Base-by-base conservation (phyloP, 1,140 invertebrate genomes). In the Stenopsyche tienmushanensis region DNA sequence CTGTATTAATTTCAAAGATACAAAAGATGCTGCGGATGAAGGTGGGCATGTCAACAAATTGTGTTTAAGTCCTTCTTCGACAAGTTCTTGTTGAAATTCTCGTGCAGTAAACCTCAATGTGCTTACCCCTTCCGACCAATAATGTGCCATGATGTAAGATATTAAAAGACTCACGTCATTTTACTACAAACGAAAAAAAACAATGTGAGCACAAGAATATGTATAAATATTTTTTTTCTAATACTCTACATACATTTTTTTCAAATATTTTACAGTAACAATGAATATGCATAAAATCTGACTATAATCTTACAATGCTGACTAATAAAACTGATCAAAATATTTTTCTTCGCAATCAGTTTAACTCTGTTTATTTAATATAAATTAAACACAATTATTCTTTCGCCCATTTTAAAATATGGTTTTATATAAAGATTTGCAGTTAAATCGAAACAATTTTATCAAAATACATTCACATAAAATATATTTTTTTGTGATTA, bases 31-130 rank as follows among this genome's bases (percentile, higher is more conserved):
- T 15, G 86, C 82, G 50, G 85, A 86, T 68, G 90, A 91, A 45
- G 88, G 89, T 42, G 96, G 82, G 75, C 91, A 94, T 52, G 94
- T 85, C 67, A 97, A 92, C 13, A 90, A 90, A 77, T 97, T 94
- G 57, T 83, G 83, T 66, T 89, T 82, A 71, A 86, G 86, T 0
- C 91, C 90, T 24, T 86, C 82, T 73, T 94, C 89, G 62, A 96
- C 79, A 53, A 97, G 77, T 77, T 95, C 92, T 53, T 92, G 87
- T 78, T 90, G 87, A 75, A 88, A 90, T 78, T 91, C 89, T 67
- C 85, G 80, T 13, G 88, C 88, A 49, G 88, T 90, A 74, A 90
- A 90, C 17, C 86, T 72, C 10, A 77, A 75, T 25, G 77, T 75
- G 69, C 78, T 75, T 34, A 79, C 69, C 44, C 77, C 77, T 65